Evolutionary conservation across 2,113 vertebrate species (phyloP), one percentile per base, ranked within the genome.

Genomic region (Corapipo altera): DNA sequence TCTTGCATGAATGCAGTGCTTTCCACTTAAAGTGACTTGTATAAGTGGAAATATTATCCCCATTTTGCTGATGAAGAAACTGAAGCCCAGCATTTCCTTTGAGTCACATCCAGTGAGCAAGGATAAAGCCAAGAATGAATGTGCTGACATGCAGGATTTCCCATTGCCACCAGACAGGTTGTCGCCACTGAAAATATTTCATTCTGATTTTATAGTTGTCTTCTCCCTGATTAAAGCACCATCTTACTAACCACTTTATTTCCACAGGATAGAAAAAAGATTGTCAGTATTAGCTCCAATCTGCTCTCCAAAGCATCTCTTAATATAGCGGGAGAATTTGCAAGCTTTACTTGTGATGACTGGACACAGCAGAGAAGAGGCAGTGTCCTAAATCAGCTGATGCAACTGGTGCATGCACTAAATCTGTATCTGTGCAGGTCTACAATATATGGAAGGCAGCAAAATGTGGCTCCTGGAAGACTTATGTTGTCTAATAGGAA

Each of bases 141-240:
- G 79, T 96, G 93, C 95, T 96, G 95, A 96, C 93, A 93, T 1
- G 8, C 88, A 95, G 95, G 86, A 95, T 93, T 97, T 96, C 88
- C 85, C 88, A 67, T 9, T 81, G 65, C 95, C 73, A 96, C 91
- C 80, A 96, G 92, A 93, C 95, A 93, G 85, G 92, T 94, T 93
- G 86, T 89, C 91, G 92, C 92, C 86, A 73, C 87, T 3, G 22
- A 82, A 76, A 91, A 87, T 91, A 92, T 75, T 96, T 94, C 76
- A 82, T 87, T 93, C 88, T 85, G 86, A 89, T 30, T 94, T 95
- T 89, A 91, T 70, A 85, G 88, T 66, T 3, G 2, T 84, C 83
- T 85, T 88, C 59, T 85, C n/a, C 21, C 54, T 85, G 76, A 89
- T 95, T 93, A 91, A 93, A 93, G 77, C 30, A 82, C 61, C 43